Percentiles rank a stretch among this genome's conserved stretches.
These are phyloP conservation scores for Zeugodacus cucurbitae DNA, from an alignment of 1,140 invertebrate species.

Conservation along the genomic window DNA sequence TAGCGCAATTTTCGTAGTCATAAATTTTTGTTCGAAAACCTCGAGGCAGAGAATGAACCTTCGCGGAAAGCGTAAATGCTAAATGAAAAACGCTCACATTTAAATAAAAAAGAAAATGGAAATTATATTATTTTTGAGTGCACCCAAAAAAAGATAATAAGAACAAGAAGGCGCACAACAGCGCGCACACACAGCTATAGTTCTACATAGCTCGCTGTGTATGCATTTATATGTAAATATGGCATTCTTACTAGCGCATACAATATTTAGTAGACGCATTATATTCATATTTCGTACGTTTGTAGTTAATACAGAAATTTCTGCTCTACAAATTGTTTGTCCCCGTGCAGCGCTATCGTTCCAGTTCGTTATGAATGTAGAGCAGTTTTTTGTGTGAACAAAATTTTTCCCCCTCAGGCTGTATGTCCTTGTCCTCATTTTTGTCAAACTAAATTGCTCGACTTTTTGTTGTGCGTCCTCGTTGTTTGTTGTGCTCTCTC, in stretches of 20 bases:
- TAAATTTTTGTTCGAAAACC: slow-evolving; percentile 7
- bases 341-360: not conserved
- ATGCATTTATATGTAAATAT: not conserved
- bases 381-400: slow-evolving; percentile 35
- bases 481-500: not conserved
- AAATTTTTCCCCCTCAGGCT: not conserved
- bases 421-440: slow-evolving; percentile 7
- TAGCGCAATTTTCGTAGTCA: slow-evolving; percentile 18
- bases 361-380: slow-evolving; percentile 37
- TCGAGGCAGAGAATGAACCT: not conserved
- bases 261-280: not conserved
- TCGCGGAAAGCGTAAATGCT: not conserved
- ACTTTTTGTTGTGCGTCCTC: not conserved
- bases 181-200: no score
- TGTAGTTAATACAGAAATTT: not conserved
- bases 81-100: not conserved
- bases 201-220: not conserved
- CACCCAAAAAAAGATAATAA: not conserved
- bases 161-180: not conserved
- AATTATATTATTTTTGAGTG: slow-evolving; percentile 2
- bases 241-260: no score
- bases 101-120: slow-evolving; percentile 26
- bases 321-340: not conserved
- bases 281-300: not conserved
- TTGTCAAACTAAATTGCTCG: not conserved